A percentile compares a stretch with the other conserved stretches of the same genome.
Evolutionary conservation across 2,797 vertebrate species (phyloP).

Genomic region (Morus bassanus): DNA sequence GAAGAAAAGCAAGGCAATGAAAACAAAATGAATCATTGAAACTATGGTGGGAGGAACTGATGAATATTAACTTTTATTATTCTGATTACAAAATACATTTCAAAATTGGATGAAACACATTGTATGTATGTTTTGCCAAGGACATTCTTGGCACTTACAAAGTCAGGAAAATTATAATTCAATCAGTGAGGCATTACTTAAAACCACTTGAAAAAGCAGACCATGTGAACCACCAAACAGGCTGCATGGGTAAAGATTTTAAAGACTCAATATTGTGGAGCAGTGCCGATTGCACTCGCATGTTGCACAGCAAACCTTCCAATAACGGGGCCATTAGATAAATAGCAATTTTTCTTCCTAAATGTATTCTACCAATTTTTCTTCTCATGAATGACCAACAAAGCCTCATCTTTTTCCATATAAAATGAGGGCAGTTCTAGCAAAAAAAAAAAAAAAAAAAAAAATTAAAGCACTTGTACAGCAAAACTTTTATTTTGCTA

Average conservation of each 20-base stretch:
- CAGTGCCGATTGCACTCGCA: neutral
- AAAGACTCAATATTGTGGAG: neutral
- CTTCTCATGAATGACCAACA: neutral
- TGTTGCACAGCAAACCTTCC: neutral
- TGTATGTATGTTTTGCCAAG: slow-evolving; percentile 48
- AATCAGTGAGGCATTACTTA: slow-evolving; percentile 47
- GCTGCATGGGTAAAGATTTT: neutral
- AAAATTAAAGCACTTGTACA: neutral
- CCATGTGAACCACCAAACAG: neutral
- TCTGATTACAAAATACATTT: slow-evolving; percentile 55
- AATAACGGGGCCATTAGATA: neutral
- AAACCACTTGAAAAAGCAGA: slow-evolving; percentile 47
- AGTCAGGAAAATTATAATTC: slow-evolving; percentile 47
- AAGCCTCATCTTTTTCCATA: neutral
- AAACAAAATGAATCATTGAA: slow-evolving; percentile 6
- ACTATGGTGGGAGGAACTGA: slow-evolving; percentile 44
- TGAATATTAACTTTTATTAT: slow-evolving; percentile 56
- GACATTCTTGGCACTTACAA: slow-evolving; percentile 55
- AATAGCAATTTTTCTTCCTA: neutral
- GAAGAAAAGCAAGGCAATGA: slow-evolving; percentile 23
- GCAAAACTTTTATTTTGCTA: neutral
- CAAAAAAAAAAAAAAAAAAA: too few relatives aligned
- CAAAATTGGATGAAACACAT: slow-evolving; percentile 34
- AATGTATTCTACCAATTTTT: neutral
- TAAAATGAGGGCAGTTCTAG: neutral